phyloP scores from a whole-genome alignment of 2,113 vertebrate genomes.

The Xenopus laevis region DNA sequence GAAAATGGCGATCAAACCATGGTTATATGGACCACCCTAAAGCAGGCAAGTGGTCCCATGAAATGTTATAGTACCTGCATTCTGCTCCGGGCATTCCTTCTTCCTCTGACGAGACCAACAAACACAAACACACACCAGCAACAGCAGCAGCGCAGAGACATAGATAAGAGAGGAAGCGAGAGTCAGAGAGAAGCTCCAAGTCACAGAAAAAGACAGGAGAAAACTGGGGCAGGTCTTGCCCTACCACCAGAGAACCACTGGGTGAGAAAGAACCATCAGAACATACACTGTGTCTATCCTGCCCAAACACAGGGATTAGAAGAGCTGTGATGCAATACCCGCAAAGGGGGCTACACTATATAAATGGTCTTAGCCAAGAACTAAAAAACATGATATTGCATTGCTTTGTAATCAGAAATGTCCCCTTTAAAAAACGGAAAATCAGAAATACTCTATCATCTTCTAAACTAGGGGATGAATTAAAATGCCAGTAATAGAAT shows the following conservation, averaged over 20 bases:
- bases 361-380: too few relatives aligned
- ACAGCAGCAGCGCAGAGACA: slow-evolving; percentile 75
- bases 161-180: slow-evolving; percentile 78
- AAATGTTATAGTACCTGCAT: slow-evolving; percentile 76
- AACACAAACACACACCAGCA: slow-evolving; percentile 43
- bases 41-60: too few relatives aligned
- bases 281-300: background rate
- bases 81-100: slow-evolving; percentile 95
- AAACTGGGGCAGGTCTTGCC: slow-evolving; percentile 63
- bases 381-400: too few relatives aligned
- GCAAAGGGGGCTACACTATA: too few relatives aligned
- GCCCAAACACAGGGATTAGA: background rate
- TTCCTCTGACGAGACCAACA: slow-evolving; percentile 88
- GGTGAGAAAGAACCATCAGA: slow-evolving; percentile 3
- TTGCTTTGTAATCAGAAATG: too few relatives aligned
- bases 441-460: too few relatives aligned
- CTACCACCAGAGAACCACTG: background rate
- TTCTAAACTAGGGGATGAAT: too few relatives aligned
- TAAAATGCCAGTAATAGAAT: too few relatives aligned
- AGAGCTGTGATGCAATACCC: too few relatives aligned
- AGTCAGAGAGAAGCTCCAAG: slow-evolving; percentile 65
- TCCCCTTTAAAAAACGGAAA: too few relatives aligned
- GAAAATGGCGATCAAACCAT: too few relatives aligned
- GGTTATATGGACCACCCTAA: too few relatives aligned
- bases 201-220: slow-evolving; percentile 37